Base-by-base conservation (phyloP, 2,888 invertebrate species). In the Dexiosoma caninum region DNA sequence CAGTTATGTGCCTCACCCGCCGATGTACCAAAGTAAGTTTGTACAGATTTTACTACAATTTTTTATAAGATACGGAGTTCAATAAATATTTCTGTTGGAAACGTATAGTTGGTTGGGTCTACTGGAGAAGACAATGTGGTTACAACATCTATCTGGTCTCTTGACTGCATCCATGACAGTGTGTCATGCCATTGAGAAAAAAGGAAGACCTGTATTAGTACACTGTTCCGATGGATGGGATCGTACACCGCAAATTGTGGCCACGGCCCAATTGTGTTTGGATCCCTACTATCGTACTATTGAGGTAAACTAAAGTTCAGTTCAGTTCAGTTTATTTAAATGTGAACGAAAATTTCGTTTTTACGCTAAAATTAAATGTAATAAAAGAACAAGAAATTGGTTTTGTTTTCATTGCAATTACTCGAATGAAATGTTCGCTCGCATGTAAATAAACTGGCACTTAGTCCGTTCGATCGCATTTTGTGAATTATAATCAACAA, bases 181-280 rank as follows among this genome's bases (percentile, higher is more conserved):
- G 37, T 95, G 95, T 5, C 94, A 94, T 78, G 95, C 95, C 0
- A 94, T 97, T 78, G 95, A 95, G 85, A 92, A 93, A 62, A 95
- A 96, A 78, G 95, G 94, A 16, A 93, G 97, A 60, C 97, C 98
- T 7, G 98, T 98, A 69, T 92, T 99, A 80, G 98, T 99, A 9
- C 99, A 99, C 90, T 99, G 99, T 91, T 98, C 98, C 2, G 99
- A 99, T 91, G 99, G 99, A 55, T 99, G 99, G 99, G 99, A 99
- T 91, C 93, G 99, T 84, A 99, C 99, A 72, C 97, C 99, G 53
- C 99, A 99, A 91, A 95, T 99, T 83, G 96, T 97, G 14, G 96
- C 98, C 44, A 92, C 98, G 64, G 97, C 97, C 12, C 95, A 98
- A 90, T 92, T 99, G 46, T 91, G 98, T 86, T 92, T 98, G 42